These are phyloP conservation scores for Plagodis pulveraria DNA, from an alignment of 2,888 invertebrate species.

Conservation along the genomic window DNA sequence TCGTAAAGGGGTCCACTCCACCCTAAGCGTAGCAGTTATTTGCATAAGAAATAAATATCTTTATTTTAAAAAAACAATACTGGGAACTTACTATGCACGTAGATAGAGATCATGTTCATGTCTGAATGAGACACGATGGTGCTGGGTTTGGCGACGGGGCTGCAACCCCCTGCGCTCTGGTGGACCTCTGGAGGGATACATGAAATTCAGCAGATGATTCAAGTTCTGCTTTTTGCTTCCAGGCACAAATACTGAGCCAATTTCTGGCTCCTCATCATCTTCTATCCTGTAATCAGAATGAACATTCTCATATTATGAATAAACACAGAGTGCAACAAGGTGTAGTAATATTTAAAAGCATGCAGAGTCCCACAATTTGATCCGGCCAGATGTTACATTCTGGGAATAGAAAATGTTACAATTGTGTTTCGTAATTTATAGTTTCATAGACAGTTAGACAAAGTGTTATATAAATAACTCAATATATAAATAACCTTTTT, in stretches of 20 bases:
- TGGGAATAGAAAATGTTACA: too few species aligned
- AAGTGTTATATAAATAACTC: too few species aligned
- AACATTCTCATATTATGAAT: not conserved
- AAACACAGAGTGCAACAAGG: not conserved
- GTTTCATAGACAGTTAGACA: too few species aligned
- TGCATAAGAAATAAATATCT: not conserved
- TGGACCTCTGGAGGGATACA: slow-evolving; percentile 88
- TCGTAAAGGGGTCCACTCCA: too few species aligned
- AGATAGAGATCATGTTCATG: slow-evolving; percentile 97
- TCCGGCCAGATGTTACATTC: too few species aligned
- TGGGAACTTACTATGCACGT: slow-evolving; percentile 92
- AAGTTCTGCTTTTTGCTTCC: slow-evolving; percentile 96
- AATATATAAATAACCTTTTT: too few species aligned
- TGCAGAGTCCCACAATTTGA: not conserved
- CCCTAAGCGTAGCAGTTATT: not conserved
- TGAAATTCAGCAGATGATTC: slow-evolving; percentile 97
- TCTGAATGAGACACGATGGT: slow-evolving; percentile 79
- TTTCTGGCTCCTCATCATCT: slow-evolving; percentile 87
- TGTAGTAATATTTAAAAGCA: not conserved
- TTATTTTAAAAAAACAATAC: not conserved
- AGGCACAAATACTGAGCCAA: slow-evolving; percentile 92
- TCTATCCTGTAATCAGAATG: slow-evolving; percentile 73
- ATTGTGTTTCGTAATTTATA: too few species aligned
- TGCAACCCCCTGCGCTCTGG: slow-evolving; percentile 59
- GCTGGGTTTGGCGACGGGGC: slow-evolving; percentile 59